Percentiles rank a stretch among this genome's conserved stretches.
These are phyloP conservation scores for Melanophora roralis DNA, from an alignment of 2,888 invertebrate genomes.

Conservation along the genomic window DNA sequence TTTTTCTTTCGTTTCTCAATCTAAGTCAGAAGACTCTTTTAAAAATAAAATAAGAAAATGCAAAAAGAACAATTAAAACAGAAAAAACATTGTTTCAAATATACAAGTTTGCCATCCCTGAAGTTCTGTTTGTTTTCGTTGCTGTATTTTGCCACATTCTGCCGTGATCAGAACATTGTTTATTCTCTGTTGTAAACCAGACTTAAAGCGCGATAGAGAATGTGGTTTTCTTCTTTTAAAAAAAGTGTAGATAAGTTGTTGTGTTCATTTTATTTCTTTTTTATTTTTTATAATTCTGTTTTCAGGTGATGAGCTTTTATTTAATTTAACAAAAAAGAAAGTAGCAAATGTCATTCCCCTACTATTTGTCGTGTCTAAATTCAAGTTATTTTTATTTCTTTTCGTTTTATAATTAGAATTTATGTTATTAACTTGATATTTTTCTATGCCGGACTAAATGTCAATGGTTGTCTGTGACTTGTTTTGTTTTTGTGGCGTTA, in stretches of 20 bases:
- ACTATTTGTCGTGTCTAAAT: background rate
- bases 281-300: background rate
- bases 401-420: slow-evolving; percentile 5
- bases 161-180: slow-evolving; percentile 32
- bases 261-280: background rate
- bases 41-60: too few species aligned
- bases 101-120: too few species aligned
- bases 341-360: slow-evolving; percentile 34
- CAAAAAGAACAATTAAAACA: too few species aligned
- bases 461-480: background rate
- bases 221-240: background rate
- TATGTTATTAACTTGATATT: slow-evolving; percentile 2
- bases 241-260: background rate
- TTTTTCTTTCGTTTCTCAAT: too few species aligned
- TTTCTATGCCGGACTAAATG: background rate
- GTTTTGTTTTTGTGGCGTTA: background rate
- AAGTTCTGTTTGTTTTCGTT: background rate
- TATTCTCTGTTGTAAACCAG: slow-evolving; percentile 13
- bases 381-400: slow-evolving; percentile 3
- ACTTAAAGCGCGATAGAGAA: background rate
- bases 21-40: too few species aligned
- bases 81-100: too few species aligned
- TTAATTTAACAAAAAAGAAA: background rate
- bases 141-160: slow-evolving; percentile 4
- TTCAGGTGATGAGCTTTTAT: background rate